Percentiles rank a stretch among this genome's conserved stretches.
Conservation (phyloP, 2,113 vertebrate genomes). For the Chrysochloris asiatica region DNA sequence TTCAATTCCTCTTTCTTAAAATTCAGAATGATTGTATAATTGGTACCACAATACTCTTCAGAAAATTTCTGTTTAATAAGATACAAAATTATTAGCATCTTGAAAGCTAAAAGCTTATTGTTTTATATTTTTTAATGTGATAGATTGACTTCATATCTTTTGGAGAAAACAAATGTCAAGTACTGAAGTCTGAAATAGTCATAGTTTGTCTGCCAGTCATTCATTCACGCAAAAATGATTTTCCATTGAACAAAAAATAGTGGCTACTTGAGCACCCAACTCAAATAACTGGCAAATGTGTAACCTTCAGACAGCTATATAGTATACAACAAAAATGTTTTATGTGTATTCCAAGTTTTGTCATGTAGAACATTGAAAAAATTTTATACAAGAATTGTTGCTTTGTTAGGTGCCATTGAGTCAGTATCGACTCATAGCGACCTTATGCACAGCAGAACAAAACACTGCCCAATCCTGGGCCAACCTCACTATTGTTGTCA, state of each 20-base stretch:
- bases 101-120: neutral
- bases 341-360: neutral
- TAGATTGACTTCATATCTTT: neutral
- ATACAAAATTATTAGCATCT: conserved; percentile 27
- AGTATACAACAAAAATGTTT: neutral
- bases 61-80: neutral
- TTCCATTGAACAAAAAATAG: neutral
- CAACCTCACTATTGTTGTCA: too few species aligned
- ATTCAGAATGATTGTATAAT: neutral
- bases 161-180: neutral
- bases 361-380: neutral
- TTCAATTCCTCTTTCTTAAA: neutral
- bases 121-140: neutral
- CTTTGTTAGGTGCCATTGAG: too few species aligned
- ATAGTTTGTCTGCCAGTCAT: neutral
- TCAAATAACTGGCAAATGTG: neutral
- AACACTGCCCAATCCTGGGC: too few species aligned
- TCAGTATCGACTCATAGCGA: too few species aligned
- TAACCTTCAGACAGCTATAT: neutral
- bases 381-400: neutral
- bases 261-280: neutral
- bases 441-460: too few species aligned
- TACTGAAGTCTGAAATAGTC: neutral
- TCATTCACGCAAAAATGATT: neutral
- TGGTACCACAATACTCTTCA: neutral